Conservation (phyloP, 2,797 vertebrate species). For the Podargus strigoides region DNA sequence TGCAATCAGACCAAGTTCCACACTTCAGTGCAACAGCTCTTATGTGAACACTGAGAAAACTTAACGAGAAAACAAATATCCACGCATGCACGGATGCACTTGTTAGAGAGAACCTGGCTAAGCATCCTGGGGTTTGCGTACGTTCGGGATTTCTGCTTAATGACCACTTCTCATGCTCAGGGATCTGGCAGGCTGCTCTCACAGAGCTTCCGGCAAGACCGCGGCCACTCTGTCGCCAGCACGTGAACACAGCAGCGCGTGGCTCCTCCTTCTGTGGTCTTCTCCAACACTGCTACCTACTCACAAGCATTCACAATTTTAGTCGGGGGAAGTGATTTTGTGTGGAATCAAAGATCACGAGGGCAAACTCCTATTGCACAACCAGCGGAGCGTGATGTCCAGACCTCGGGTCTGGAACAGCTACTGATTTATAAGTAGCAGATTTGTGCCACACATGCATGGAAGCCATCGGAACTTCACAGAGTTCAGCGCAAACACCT, state of each 20-base stretch:
- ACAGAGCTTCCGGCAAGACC: neutral
- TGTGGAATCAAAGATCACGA: neutral
- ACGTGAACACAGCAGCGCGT: neutral
- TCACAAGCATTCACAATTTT: neutral
- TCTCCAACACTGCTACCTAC: neutral
- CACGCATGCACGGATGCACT: neutral
- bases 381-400: neutral
- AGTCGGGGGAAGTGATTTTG: rapidly evolving
- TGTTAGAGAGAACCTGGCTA: neutral
- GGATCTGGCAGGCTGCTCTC: neutral
- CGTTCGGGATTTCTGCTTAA: neutral
- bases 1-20: neutral
- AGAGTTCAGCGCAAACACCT: rapidly evolving
- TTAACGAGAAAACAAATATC: neutral
- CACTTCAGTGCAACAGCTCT: neutral
- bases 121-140: neutral
- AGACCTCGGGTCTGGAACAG: neutral
- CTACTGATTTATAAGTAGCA: neutral
- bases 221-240: neutral
- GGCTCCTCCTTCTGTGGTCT: neutral
- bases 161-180: neutral
- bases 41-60: neutral
- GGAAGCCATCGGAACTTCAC: neutral
- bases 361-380: neutral
- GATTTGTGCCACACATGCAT: rapidly evolving